Evolutionary conservation across 2,113 vertebrate genomes (phyloP).

Genomic region (Paracanthobrama guichenoti): DNA sequence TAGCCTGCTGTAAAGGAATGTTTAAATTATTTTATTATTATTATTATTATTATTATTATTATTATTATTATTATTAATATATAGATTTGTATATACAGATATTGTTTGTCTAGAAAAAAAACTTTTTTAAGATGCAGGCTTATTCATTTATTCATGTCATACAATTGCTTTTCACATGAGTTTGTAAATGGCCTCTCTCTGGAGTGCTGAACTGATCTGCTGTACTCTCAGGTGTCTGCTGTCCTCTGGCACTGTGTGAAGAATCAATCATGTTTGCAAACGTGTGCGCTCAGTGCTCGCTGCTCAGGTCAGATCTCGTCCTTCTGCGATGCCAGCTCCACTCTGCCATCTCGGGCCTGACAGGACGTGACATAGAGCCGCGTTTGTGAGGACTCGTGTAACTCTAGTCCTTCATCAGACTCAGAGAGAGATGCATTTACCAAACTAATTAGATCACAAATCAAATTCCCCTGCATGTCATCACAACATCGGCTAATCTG

Average conservation of each 20-base stretch:
- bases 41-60: background rate
- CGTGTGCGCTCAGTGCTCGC: conserved; percentile 23
- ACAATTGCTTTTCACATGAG: too few species aligned
- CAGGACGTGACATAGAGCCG: conserved; percentile 14
- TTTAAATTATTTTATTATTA: background rate
- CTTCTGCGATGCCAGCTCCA: conserved; percentile 43
- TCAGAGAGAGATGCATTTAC: conserved; percentile 43
- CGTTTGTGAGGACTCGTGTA: background rate
- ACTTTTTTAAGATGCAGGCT: background rate
- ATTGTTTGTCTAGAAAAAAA: too few species aligned
- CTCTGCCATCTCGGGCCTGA: conserved; percentile 48
- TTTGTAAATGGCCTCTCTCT: background rate
- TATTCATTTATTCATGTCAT: too few species aligned
- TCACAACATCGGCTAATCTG: conserved; percentile 43
- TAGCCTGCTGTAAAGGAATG: too few species aligned
- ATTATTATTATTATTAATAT: too few species aligned
- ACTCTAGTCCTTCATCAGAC: background rate
- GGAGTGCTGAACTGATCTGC: too few species aligned
- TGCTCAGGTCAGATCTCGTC: conserved; percentile 39
- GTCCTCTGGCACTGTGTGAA: conserved; percentile 36
- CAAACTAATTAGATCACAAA: conserved; percentile 33
- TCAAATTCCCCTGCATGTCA: conserved; percentile 4
- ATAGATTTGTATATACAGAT: too few species aligned
- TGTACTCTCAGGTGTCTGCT: background rate
- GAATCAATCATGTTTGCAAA: conserved; percentile 47